These are phyloP conservation scores for Lamprologus tigripictilis DNA, from an alignment of 2,113 vertebrate species.

Conservation along the genomic window DNA sequence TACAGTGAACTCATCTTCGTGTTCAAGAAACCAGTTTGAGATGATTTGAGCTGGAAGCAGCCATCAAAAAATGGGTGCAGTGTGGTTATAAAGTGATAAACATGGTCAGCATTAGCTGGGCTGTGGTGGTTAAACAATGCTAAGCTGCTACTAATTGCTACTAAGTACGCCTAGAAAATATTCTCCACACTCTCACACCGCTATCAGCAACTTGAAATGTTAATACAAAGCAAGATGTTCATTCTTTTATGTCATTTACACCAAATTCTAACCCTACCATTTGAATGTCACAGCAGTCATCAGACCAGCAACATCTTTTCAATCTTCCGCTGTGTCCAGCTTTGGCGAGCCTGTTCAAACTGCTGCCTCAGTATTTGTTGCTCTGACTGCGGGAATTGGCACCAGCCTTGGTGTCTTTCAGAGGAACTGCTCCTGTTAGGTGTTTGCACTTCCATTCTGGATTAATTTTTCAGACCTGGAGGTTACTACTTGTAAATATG, in stretches of 20 bases:
- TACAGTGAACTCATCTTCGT: neutral
- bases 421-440: neutral
- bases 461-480: neutral
- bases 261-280: neutral
- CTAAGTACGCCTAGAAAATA: accelerated
- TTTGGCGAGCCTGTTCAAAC: neutral
- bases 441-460: accelerated
- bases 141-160: neutral
- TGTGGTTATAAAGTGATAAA: neutral
- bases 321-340: neutral
- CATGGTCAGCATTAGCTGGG: neutral
- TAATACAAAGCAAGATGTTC: neutral
- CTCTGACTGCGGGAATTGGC: accelerated
- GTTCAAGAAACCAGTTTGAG: neutral
- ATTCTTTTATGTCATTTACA: accelerated
- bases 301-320: neutral
- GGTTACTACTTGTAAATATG: neutral
- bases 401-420: accelerated
- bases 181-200: neutral
- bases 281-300: neutral
- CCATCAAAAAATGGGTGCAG: neutral
- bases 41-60: neutral
- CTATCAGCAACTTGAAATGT: neutral
- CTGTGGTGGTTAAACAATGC: neutral
- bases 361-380: neutral